Conservation (phyloP, 2,888 invertebrate species). For the Tetranychus piercei region DNA sequence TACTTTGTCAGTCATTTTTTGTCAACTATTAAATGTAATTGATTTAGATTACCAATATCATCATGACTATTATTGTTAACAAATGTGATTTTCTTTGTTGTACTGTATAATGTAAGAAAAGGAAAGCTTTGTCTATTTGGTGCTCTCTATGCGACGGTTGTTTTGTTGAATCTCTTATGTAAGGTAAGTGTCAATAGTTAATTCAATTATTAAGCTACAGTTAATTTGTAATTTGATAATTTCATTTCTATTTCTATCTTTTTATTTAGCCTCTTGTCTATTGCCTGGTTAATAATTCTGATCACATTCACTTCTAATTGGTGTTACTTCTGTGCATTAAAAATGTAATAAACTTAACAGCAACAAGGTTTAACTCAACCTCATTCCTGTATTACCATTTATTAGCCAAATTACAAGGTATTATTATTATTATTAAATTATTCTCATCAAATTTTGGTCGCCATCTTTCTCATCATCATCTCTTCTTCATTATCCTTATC, state of each 20-base stretch:
- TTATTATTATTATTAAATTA: neutral
- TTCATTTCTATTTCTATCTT: neutral
- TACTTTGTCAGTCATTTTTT: no score
- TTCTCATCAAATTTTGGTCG: neutral
- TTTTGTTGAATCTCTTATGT: neutral
- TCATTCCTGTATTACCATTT: neutral
- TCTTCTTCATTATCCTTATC: neutral
- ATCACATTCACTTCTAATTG: neutral
- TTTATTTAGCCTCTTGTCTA: neutral
- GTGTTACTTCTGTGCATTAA: neutral
- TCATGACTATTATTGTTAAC: no score
- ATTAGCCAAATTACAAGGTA: neutral
- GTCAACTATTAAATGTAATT: no score
- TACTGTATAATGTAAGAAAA: no score
- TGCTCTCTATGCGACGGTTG: neutral
- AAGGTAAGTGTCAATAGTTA: neutral
- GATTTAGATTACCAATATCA: no score
- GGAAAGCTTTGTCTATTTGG: no score
- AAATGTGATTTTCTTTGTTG: no score
- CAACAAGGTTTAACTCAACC: neutral
- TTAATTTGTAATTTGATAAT: neutral
- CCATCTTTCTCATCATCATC: neutral
- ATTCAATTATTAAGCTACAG: neutral
- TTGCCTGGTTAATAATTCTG: neutral
- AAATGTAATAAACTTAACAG: neutral